These are phyloP conservation scores for Pteromalus puparum DNA, from an alignment of 1,140 invertebrate species.

Conservation along the genomic window DNA sequence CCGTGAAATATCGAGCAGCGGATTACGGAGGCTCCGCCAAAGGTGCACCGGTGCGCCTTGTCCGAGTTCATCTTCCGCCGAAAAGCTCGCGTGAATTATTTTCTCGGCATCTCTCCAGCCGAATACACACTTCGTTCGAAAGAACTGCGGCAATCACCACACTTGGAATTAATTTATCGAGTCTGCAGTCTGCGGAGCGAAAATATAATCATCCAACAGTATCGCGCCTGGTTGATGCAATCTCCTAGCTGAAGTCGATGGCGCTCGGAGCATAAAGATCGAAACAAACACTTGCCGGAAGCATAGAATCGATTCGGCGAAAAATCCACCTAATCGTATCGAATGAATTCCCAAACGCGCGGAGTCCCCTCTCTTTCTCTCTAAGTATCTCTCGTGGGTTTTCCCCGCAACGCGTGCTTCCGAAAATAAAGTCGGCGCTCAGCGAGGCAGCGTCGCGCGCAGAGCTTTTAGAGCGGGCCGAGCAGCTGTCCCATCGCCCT, in stretches of 20 bases:
- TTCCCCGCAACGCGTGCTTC: neutral
- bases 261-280: neutral
- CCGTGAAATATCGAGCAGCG: neutral
- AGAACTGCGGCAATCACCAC: no score
- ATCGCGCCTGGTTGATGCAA: no score
- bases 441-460: neutral
- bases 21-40: neutral
- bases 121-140: no score
- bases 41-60: no score
- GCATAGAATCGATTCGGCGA: neutral
- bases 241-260: no score
- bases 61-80: no score
- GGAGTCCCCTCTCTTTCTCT: neutral
- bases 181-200: no score
- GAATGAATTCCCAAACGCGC: neutral
- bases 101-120: no score
- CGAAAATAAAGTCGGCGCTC: neutral
- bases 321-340: neutral
- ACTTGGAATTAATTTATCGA: no score
- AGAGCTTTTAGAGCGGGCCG: neutral
- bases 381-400: neutral
- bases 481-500: neutral
- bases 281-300: neutral
- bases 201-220: no score
- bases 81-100: no score